Conservation (phyloP, 2,113 vertebrate species). For the Malurus melanocephalus region DNA sequence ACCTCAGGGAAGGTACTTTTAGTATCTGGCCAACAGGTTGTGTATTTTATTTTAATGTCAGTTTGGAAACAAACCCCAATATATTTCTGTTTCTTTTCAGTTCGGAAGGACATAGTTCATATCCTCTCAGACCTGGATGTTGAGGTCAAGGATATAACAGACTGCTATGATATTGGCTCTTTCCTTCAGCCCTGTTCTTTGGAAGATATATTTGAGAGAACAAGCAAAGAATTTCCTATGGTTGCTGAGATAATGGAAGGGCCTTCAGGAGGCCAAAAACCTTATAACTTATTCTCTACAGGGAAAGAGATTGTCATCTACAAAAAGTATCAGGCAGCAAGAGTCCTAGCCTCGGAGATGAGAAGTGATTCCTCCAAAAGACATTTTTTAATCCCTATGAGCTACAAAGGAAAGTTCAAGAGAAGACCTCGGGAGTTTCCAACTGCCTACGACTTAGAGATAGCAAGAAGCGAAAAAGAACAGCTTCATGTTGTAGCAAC, state of each 20-base stretch:
- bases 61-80: not conserved
- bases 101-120: conserved; percentile 73
- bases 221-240: conserved; percentile 77
- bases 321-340: conserved; percentile 68
- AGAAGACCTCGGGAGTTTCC: conserved; percentile 80
- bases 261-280: conserved; percentile 39
- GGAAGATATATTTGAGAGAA: conserved; percentile 75
- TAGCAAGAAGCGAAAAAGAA: conserved; percentile 75
- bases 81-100: conserved; percentile 61
- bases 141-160: conserved; percentile 84
- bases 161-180: conserved; percentile 66
- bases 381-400: conserved; percentile 82
- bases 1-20: not conserved
- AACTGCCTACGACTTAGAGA: conserved; percentile 81
- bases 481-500: conserved; percentile 81
- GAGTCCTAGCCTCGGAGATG: conserved; percentile 81
- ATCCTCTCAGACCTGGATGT: conserved; percentile 83
- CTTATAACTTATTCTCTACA: conserved; percentile 49
- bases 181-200: conserved; percentile 79
- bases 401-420: conserved; percentile 84
- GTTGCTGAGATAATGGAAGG: conserved; percentile 78
- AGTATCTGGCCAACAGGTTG: not conserved
- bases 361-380: conserved; percentile 73
- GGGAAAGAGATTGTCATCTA: conserved; percentile 78
- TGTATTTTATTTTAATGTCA: not conserved